These are phyloP conservation scores for Kryptolebias ocellatus DNA, from an alignment of 2,797 vertebrate genomes.

Conservation along the genomic window DNA sequence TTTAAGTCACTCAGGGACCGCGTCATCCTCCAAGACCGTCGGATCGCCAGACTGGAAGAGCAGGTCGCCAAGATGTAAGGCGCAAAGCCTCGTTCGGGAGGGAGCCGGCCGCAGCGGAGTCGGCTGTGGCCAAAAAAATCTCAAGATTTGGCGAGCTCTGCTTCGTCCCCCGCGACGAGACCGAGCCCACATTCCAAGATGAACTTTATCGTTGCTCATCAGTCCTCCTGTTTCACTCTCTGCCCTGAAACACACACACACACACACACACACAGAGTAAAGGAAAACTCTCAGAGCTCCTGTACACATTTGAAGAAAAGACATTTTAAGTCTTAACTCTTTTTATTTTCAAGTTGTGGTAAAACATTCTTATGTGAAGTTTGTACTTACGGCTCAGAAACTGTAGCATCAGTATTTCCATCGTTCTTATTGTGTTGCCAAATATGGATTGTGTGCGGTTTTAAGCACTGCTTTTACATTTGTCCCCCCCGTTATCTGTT, in stretches of 20 bases:
- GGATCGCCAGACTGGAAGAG: constrained; percentile 96
- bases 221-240: constrained; percentile 55
- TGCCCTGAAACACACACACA: constrained; percentile 26
- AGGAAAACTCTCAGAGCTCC: constrained; percentile 59
- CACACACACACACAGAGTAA: constrained; percentile 21
- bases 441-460: constrained; percentile 77
- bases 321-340: constrained; percentile 78
- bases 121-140: constrained; percentile 74
- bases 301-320: constrained; percentile 63
- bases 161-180: constrained; percentile 61
- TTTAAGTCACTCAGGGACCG: constrained; percentile 96
- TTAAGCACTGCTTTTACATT: constrained; percentile 72
- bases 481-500: constrained; percentile 51
- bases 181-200: constrained; percentile 86
- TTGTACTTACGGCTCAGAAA: constrained; percentile 76
- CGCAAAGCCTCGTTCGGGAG: constrained; percentile 28
- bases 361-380: constrained; percentile 80
- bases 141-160: constrained; percentile 76
- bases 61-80: constrained; percentile 93
- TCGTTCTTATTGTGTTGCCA: constrained; percentile 81
- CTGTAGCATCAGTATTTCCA: constrained; percentile 85
- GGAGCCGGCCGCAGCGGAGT: constrained; percentile 53
- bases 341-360: constrained; percentile 64
- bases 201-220: constrained; percentile 75
- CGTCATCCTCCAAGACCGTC: constrained; percentile 93